These are phyloP conservation scores for Spinibarbus caldwelli DNA, from an alignment of 2,797 vertebrate genomes.

Conservation along the genomic window DNA sequence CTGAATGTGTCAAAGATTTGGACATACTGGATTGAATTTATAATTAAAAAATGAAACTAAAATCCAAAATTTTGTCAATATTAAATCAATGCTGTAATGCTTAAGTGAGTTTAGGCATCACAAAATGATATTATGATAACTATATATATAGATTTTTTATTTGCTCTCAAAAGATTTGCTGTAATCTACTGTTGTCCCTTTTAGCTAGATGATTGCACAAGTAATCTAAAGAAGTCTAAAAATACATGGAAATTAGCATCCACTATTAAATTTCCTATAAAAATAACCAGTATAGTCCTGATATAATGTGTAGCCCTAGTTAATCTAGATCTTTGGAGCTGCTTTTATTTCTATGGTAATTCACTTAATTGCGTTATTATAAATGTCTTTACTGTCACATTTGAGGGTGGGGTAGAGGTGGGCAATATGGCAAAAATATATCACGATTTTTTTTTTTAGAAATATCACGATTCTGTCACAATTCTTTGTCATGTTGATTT, in stretches of 20 bases:
- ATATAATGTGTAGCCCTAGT: not conserved
- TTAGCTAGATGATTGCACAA: not conserved
- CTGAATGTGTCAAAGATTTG: not conserved
- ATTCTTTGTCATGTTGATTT: no score
- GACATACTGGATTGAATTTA: not conserved
- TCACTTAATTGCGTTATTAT: not conserved
- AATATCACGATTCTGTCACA: no score
- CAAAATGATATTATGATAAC: not conserved
- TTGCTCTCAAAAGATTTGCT: not conserved
- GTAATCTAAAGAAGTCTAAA: not conserved
- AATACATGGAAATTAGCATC: not conserved
- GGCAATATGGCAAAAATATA: no score
- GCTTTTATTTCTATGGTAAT: not conserved
- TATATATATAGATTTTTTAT: no score
- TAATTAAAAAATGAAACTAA: not conserved
- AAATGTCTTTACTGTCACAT: not conserved
- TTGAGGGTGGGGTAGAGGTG: no score
- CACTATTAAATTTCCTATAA: not conserved
- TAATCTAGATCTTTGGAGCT: not conserved
- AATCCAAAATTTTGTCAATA: not conserved
- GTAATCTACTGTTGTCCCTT: not conserved
- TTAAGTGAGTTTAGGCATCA: not conserved
- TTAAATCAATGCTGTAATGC: not conserved
- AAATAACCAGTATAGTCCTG: not conserved
- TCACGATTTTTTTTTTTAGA: no score